Evolutionary conservation across 2,888 invertebrate species (phyloP), one percentile per base, ranked within the genome.

Genomic region (Shargacucullia verbasci): DNA sequence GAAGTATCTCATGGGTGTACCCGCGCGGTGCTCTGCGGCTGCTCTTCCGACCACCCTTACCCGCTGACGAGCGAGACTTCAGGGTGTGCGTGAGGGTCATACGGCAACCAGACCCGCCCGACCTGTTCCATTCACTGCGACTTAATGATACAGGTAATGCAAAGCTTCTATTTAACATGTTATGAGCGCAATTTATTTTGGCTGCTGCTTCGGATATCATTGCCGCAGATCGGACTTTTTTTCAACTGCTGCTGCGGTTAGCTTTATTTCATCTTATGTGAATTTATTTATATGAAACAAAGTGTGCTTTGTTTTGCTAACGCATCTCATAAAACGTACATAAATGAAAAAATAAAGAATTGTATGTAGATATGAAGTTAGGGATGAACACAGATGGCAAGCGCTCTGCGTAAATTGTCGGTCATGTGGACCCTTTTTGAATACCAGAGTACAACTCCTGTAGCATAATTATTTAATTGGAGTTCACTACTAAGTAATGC

Each of bases 1-100:
- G 97, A 25, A 90, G 92, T 14, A 95, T 97, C 10, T 94, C 95
- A n/a, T 97, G 97, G 97, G 87, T 95, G 75, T 97, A 97, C 84
- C 97, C 97, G 0, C 94, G 96, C 7, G 97, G 97, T 0, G 97
- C 97, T 0, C 89, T 97, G 13, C 89, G 97, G 15, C 94, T 97
- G 44, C 94, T 96, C 39, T 94, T 97, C 65, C 91, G 95, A 46
- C 94, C 95, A 33, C 95, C 95, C 34, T 88, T 95, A 71, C 95
- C 95, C 9, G 91, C 92, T 20, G 94, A 92, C 60, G 95, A 95
- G 73, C 87, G 91, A 27, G 96, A 96, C 79, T 97, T 97, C 89
- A 94, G 95, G 37, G 96, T 96, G 40, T 97, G 97, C 88, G 93
- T 97, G 53, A 95, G 96, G 65, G 95, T 94, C 37, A 87, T 94